phyloP scores from a whole-genome alignment of 2,797 vertebrate genomes.

The Scolopax rusticola region DNA sequence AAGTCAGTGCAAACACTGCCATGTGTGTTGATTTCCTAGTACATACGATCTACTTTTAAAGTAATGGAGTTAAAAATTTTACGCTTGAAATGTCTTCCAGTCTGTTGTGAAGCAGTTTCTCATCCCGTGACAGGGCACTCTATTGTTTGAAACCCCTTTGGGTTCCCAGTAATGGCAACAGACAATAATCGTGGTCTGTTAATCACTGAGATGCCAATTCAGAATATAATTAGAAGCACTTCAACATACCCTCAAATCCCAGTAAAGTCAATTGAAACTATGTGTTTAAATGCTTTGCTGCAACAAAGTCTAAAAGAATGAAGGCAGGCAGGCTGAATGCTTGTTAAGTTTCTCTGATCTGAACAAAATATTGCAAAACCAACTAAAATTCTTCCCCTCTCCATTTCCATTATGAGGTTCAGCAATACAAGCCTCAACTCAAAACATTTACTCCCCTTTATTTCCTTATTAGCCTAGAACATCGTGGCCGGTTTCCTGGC shows the following conservation, averaged over 20 bases:
- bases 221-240: not conserved
- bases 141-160: not conserved
- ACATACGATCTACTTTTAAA: not conserved
- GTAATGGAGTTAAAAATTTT: not conserved
- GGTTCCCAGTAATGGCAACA: not conserved
- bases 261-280: not conserved
- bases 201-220: not conserved
- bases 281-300: not conserved
- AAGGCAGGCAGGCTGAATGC: not conserved
- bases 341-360: not conserved
- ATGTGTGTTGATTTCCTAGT: not conserved
- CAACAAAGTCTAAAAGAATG: not conserved
- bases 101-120: not conserved
- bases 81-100: not conserved
- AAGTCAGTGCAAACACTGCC: not conserved
- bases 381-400: not conserved
- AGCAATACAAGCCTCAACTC: not conserved
- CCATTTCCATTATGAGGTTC: rapidly evolving
- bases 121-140: not conserved
- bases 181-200: not conserved
- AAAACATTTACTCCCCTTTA: not conserved
- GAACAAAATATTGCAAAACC: not conserved
- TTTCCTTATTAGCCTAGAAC: not conserved
- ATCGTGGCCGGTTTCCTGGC: not conserved
- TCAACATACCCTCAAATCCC: not conserved